Evolutionary conservation across 1,140 invertebrate species (phyloP), one percentile per base, ranked within the genome.

Genomic region (Papilio polyxenes): DNA sequence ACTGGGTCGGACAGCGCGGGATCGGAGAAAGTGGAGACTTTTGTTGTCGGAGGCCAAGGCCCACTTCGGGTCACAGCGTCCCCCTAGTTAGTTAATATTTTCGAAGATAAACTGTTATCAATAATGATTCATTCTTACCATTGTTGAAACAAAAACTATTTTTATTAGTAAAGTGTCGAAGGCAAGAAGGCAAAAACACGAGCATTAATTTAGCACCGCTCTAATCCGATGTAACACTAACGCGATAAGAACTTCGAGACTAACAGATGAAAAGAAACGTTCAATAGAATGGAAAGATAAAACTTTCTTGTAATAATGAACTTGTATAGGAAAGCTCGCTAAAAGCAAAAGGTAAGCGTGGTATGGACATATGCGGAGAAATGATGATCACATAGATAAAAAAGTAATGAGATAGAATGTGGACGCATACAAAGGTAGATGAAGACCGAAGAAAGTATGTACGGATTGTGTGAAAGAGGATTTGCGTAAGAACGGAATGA

Each of bases 211-310:
- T 72, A 23, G 65, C 65, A 37, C 37, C 65, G 31, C 65, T 72
- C 31, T 40, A 65, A 65, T 65, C 62, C 62, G 23, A 72, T 72
- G 65, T 72, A 72, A 40, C 65, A 72, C 23, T 17, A 15, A 40
- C 31, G 31, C 65, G 65, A 72, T 72, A 72, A 72, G 65, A 72
- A 72, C 65, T 72, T 72, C 31, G 13, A 72, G 23, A 37, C 10
- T 20, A 62, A 65, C 31, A 23, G 62, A 31, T 65, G 62, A 65
- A 23, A 65, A 3, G 62, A 15, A 72, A 72, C n/a, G 5, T 40
- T 72, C 65, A 75, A 75, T 75, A 49, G 20, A 51, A 40, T 75
- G n/a, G 48, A 75, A 44, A 75, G 40, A 75, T 48, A 75, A 75
- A 49, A 75, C 40, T 75, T 20, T 40, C 44, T 75, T 75, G 40